Percentiles rank a stretch among this genome's conserved stretches.
Evolutionary conservation across 2,888 invertebrate genomes (phyloP).

Genomic region (Diaprepes abbreviatus): DNA sequence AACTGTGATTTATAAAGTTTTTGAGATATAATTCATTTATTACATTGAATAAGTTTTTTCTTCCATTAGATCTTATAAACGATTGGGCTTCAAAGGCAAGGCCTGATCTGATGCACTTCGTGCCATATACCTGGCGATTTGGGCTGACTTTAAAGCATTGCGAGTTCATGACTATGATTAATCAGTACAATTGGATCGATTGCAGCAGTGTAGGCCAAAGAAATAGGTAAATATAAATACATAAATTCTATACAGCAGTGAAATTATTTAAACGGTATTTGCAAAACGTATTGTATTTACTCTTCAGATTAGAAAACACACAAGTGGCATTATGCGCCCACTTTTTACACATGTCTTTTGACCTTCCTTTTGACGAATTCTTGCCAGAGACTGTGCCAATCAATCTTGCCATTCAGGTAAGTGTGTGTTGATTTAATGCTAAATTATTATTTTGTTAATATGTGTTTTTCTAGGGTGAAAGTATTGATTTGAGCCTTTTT

Average conservation of each 20-base stretch:
- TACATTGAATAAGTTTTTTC: too few relatives aligned
- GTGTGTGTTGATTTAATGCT: too few relatives aligned
- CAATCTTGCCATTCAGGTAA: slow-evolving; percentile 90
- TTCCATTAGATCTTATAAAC: slow-evolving; percentile 90
- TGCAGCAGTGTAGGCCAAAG: slow-evolving; percentile 92
- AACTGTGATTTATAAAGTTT: too few relatives aligned
- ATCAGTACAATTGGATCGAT: slow-evolving; percentile 99
- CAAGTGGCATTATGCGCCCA: slow-evolving; percentile 94
- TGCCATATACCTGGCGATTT: slow-evolving; percentile 97
- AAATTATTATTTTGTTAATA: too few relatives aligned
- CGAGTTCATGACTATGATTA: slow-evolving; percentile 92
- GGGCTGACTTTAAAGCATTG: slow-evolving; percentile 93
- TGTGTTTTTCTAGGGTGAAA: slow-evolving; percentile 82
- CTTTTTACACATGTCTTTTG: slow-evolving; percentile 92
- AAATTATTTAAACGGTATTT: too few relatives aligned
- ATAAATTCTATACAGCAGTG: too few relatives aligned
- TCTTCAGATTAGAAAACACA: slow-evolving; percentile 42
- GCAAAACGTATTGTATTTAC: too few relatives aligned
- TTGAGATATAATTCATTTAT: too few relatives aligned
- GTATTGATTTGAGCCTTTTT: slow-evolving; percentile 90
- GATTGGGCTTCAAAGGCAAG: slow-evolving; percentile 97
- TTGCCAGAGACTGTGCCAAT: slow-evolving; percentile 90
- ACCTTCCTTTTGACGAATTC: slow-evolving; percentile 94
- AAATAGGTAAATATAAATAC: slow-evolving; percentile 58
- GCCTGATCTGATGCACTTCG: slow-evolving; percentile 93